Conservation (phyloP, 1,140 invertebrate genomes). For the Acromyrmex charruanus region DNA sequence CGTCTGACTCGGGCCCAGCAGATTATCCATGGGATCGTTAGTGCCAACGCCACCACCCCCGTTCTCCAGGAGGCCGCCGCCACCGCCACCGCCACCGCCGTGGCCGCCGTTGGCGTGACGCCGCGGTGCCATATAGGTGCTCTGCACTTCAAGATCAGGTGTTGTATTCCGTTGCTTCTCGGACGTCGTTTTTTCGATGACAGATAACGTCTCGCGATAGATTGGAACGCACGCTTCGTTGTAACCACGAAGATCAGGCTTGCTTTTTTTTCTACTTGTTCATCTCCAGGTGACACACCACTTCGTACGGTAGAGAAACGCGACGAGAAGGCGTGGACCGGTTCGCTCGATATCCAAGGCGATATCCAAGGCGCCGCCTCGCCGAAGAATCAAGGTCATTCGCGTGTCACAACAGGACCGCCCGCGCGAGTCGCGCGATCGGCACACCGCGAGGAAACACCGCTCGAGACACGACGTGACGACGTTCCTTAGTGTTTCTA, state of each 20-base stretch:
- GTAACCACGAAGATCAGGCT: background rate
- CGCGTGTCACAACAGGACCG: constrained; percentile 10
- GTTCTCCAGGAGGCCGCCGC: constrained; percentile 80
- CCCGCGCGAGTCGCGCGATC: background rate
- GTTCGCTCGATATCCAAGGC: constrained; percentile 1
- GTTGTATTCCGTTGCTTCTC: background rate
- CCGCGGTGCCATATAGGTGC: constrained; percentile 82
- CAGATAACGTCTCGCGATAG: background rate
- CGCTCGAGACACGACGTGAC: background rate
- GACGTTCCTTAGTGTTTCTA: background rate
- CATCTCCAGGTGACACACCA: constrained; percentile 60
- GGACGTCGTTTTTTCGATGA: background rate
- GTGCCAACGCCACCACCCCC: constrained; percentile 80
- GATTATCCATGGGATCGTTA: constrained; percentile 80
- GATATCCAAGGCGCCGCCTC: background rate
- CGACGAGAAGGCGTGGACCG: constrained; percentile 1
- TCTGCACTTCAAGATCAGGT: background rate
- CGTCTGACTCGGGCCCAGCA: constrained; percentile 74
- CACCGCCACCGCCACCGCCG: constrained; percentile 75
- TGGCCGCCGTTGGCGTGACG: constrained; percentile 82
- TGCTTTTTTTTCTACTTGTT: constrained; percentile 4
- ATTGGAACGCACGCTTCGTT: background rate
- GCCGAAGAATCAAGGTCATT: constrained; percentile 23
- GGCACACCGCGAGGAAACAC: background rate
- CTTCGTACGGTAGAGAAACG: constrained; percentile 24